These are phyloP conservation scores for Rallus crepitans DNA, from an alignment of 2,797 vertebrate species.

Conservation along the genomic window DNA sequence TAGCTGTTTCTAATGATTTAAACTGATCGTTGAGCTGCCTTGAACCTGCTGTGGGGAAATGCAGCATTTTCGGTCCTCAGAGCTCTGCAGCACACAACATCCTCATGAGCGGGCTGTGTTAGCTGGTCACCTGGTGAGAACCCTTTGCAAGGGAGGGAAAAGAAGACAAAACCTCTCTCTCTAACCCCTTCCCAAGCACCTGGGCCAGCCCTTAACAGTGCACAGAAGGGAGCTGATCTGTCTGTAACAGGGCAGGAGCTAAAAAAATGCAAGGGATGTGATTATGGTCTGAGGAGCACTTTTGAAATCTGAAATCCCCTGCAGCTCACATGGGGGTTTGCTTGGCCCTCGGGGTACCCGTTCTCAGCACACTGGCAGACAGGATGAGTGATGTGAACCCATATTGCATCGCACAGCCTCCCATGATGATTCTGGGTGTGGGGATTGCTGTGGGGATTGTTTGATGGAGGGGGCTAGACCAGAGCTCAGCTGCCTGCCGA, in stretches of 20 bases:
- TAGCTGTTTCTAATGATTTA: background rate
- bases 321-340: background rate
- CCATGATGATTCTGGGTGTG: background rate
- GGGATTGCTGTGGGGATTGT: background rate
- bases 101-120: fast-evolving
- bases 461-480: background rate
- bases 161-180: background rate
- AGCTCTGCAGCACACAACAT: background rate
- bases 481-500: background rate
- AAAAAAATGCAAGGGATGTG: background rate
- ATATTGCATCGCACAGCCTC: background rate
- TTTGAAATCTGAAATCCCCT: background rate
- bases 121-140: background rate
- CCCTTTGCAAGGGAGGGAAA: background rate
- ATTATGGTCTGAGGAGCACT: background rate
- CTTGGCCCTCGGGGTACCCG: background rate
- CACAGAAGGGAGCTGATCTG: background rate
- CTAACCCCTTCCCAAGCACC: background rate
- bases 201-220: background rate
- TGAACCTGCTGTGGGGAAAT: background rate
- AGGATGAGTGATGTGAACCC: background rate
- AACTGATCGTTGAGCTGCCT: background rate
- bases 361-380: background rate
- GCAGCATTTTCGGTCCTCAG: background rate
- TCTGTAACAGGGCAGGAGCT: background rate